phyloP scores from a whole-genome alignment of 2,113 vertebrate genomes.

The Copsychus sechellarum region DNA sequence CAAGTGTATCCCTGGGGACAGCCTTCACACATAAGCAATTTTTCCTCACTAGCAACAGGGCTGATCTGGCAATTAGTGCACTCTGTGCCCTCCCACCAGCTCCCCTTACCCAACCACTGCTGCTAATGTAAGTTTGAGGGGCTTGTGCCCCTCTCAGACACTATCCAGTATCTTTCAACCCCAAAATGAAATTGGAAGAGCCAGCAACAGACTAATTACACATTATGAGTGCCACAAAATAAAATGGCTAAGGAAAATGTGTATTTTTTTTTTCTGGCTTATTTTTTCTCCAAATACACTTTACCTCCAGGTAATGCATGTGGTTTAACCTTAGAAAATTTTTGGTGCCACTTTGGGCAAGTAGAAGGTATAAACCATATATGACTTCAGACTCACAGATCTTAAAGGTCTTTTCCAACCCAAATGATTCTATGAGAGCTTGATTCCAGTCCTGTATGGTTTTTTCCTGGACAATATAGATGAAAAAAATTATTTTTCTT shows the following conservation, averaged over 20 bases:
- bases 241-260: not conserved
- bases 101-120: not conserved
- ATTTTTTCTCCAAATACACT: not conserved
- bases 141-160: not conserved
- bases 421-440: not conserved
- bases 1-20: not conserved
- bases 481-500: not conserved
- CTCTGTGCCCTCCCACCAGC: not conserved
- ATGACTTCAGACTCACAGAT: not conserved
- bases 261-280: not conserved
- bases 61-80: not conserved
- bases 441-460: not conserved
- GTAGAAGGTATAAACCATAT: not conserved
- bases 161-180: not conserved
- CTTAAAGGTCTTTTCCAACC: not conserved
- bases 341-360: not conserved
- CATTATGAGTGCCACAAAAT: not conserved
- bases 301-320: not conserved
- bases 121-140: not conserved
- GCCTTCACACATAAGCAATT: not conserved
- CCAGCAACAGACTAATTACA: not conserved
- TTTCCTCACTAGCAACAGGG: not conserved
- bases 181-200: not conserved
- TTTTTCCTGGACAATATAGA: not conserved
- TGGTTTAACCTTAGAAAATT: not conserved